Conservation (phyloP, 2,888 invertebrate genomes). For the Meandrusa payeni region DNA sequence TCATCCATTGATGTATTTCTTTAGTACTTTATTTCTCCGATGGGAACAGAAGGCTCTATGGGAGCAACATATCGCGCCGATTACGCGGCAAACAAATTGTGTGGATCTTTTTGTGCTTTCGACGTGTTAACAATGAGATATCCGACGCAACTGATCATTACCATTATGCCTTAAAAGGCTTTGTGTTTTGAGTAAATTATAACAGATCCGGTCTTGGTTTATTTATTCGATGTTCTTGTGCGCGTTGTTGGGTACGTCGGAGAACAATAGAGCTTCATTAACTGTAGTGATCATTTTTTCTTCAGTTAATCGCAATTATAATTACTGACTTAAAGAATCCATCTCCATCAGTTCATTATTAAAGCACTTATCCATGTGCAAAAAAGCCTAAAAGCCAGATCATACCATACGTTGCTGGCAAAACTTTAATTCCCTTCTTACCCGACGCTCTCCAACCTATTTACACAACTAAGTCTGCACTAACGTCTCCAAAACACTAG, state of each 20-base stretch:
- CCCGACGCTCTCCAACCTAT: no score
- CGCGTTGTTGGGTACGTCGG: slow-evolving; percentile 44
- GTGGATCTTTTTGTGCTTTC: slow-evolving; percentile 68
- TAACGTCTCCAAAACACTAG: no score
- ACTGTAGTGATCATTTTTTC: slow-evolving; percentile 70
- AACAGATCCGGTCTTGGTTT: slow-evolving; percentile 68
- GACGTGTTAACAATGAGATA: slow-evolving; percentile 75
- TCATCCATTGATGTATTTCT: slow-evolving; percentile 60
- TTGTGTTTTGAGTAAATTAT: slow-evolving; percentile 81
- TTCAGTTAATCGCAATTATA: slow-evolving; percentile 27
- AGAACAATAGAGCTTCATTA: slow-evolving; percentile 70
- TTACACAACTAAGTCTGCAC: no score
- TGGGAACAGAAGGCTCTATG: slow-evolving; percentile 53
- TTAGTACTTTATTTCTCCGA: slow-evolving; percentile 51
- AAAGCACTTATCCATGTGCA: no score
- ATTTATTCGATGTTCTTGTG: slow-evolving; percentile 61
- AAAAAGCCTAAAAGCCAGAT: no score
- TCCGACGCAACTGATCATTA: slow-evolving; percentile 76
- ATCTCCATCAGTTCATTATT: no score
- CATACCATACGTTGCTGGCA: no score
- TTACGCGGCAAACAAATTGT: slow-evolving; percentile 73
- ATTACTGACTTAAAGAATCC: no score
- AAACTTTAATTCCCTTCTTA: no score
- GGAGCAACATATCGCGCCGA: slow-evolving; percentile 56
- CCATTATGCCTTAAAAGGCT: slow-evolving; percentile 76